Conservation (phyloP, 2,888 invertebrate genomes). For the Anaspis maculata region DNA sequence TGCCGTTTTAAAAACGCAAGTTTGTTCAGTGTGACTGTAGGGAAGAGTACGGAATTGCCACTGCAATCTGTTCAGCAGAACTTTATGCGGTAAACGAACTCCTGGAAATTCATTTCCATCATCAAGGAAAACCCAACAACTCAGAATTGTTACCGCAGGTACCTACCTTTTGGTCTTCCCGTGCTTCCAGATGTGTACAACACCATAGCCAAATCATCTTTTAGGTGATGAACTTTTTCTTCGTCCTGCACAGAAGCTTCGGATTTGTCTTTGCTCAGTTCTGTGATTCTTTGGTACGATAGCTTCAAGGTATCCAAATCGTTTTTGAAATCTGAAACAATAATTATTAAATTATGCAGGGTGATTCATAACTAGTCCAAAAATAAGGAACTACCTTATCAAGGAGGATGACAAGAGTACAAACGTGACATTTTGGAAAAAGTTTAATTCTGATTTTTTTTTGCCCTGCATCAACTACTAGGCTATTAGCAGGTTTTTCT, state of each 20-base stretch:
- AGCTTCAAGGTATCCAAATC: conserved; percentile 29
- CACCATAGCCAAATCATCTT: conserved; percentile 58
- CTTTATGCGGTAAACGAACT: conserved; percentile 69
- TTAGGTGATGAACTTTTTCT: conserved; percentile 31
- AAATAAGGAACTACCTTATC: too few species aligned
- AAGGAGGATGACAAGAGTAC: too few species aligned
- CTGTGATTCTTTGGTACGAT: conserved; percentile 46
- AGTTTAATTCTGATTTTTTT: too few species aligned
- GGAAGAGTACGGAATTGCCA: conserved; percentile 86
- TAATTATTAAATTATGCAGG: too few species aligned
- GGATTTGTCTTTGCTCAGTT: conserved; percentile 42
- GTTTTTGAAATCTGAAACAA: conserved; percentile 25
- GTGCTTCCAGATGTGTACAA: conserved; percentile 86
- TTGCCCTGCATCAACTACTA: too few species aligned
- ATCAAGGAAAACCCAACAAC: not conserved
- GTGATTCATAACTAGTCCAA: too few species aligned
- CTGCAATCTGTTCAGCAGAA: conserved; percentile 71
- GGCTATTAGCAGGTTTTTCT: too few species aligned
- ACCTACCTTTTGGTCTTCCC: conserved; percentile 73
- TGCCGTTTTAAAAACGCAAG: conserved; percentile 83
- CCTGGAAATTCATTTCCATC: conserved; percentile 42
- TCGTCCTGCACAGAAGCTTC: conserved; percentile 17
- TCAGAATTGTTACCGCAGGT: conserved; percentile 4
- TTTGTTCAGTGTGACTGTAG: conserved; percentile 50
- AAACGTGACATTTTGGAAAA: too few species aligned